Base-by-base conservation (phyloP, 2,797 vertebrate genomes). In the Hephaestus fuliginosus region DNA sequence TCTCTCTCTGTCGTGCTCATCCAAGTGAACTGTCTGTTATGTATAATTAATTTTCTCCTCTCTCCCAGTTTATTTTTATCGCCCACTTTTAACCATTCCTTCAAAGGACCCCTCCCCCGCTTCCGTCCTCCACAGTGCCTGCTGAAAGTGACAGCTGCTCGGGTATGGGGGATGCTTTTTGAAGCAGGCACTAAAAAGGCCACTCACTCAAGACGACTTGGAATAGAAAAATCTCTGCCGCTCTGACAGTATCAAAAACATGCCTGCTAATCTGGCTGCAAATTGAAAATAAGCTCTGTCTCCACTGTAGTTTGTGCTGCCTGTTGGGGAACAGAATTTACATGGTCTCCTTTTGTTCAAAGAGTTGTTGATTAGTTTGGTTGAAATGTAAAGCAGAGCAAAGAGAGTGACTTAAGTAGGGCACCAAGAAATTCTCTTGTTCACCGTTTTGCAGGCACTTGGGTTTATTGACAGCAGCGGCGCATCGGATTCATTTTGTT, bases 31-130 rank as follows among this genome's bases (percentile, higher is more conserved):
- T 91, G 89, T 92, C 93, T 93, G 92, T 91, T 93, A 94, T 95
- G 91, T 94, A 95, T 95, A 94, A 95, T 95, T 95, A 92, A 95
- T 95, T 91, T 93, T 91, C 83, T 91, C 84, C 88, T 89, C 93
- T 94, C 90, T 93, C 88, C 74, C 78, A 67, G 91, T 93, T 93
- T 95, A 95, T 96, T 96, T 95, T 95, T 95, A 94, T 93, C 93
- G 64, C 84, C 84, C 88, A 92, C 92, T 95, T 95, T 94, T 91
- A 94, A 92, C 88, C 82, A 80, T 95, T 95, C 91, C 92, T 95
- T 95, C 93, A 94, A 93, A 95, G 88, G 87, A 79, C 88, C 91
- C 89, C 88, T 89, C 84, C 84, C 86, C 82, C 74, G 55, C 88
- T 80, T 84, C 86, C 58, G 60, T 92, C 90, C 87, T 90, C 90